A percentile compares a stretch with the other conserved stretches of the same genome.
phyloP scores from a whole-genome alignment of 2,113 vertebrate genomes.

The Lepisosteus oculatus region DNA sequence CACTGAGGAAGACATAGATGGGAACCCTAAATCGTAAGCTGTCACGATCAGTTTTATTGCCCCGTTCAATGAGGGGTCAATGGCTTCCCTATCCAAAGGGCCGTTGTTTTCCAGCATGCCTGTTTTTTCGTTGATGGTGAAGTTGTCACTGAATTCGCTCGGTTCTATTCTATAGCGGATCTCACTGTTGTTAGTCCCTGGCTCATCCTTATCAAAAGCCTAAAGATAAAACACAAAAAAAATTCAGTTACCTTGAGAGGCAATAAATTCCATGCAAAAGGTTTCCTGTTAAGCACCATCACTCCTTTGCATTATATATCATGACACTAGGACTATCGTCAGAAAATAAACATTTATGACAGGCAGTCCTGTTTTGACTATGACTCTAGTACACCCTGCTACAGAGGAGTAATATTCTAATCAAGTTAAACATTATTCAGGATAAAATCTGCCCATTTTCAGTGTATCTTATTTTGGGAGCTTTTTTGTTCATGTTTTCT shows the following conservation, averaged over 20 bases:
- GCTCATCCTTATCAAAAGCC: constrained; percentile 80
- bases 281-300: too few species aligned
- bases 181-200: constrained; percentile 64
- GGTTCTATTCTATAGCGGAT: constrained; percentile 64
- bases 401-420: too few species aligned
- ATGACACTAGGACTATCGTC: too few species aligned
- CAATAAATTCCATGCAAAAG: too few species aligned
- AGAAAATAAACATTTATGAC: too few species aligned
- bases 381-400: too few species aligned
- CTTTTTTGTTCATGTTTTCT: too few species aligned
- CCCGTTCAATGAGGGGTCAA: constrained; percentile 59
- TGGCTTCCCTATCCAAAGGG: constrained; percentile 73
- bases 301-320: too few species aligned
- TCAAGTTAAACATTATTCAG: too few species aligned
- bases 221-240: constrained; percentile 39
- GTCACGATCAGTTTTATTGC: constrained; percentile 65
- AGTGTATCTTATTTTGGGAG: too few species aligned
- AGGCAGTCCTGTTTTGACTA: too few species aligned
- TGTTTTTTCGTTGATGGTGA: constrained; percentile 60
- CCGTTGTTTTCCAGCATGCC: constrained; percentile 63
- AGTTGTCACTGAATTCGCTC: constrained; percentile 68
- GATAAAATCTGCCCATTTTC: too few species aligned
- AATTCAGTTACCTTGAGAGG: background rate
- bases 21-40: constrained; percentile 71
- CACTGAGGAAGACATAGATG: constrained; percentile 38